Conservation (phyloP, 2,797 vertebrate genomes). For the Silurus aristotelis region DNA sequence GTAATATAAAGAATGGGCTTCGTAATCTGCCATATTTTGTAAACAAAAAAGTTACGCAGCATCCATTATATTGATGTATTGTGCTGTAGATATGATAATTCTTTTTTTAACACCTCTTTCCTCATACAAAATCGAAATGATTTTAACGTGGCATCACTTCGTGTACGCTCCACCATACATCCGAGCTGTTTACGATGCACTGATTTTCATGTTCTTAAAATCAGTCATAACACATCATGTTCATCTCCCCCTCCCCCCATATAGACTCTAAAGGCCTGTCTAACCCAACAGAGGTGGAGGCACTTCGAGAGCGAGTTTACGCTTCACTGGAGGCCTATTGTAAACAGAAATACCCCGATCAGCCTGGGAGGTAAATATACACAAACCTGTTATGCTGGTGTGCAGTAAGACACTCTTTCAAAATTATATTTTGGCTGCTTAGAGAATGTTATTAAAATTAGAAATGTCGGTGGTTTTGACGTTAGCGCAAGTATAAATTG, state of each 20-base stretch:
- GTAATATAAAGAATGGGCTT: not conserved
- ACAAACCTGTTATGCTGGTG: not conserved
- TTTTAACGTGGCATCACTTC: not conserved
- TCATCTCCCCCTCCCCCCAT: not conserved
- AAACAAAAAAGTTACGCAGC: not conserved
- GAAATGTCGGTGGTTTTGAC: not conserved
- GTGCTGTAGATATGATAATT: not conserved
- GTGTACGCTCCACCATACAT: not conserved
- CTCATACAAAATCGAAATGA: conserved; percentile 3
- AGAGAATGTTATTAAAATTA: not conserved
- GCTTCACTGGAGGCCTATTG: conserved; percentile 85
- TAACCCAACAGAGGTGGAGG: conserved; percentile 81
- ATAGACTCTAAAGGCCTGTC: conserved; percentile 86
- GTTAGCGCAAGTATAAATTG: not conserved
- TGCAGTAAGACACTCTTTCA: not conserved
- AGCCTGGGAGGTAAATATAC: conserved; percentile 80
- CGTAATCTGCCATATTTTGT: conserved; percentile 2
- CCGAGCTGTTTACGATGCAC: not conserved
- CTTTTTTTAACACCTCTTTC: not conserved
- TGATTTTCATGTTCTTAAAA: not conserved
- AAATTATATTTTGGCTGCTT: not conserved
- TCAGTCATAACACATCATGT: not conserved
- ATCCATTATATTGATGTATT: not conserved
- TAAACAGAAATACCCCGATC: conserved; percentile 87
- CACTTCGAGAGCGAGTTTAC: conserved; percentile 83